These are phyloP conservation scores for Gonatopus flavifemur DNA, from an alignment of 1,140 invertebrate species.

Conservation along the genomic window DNA sequence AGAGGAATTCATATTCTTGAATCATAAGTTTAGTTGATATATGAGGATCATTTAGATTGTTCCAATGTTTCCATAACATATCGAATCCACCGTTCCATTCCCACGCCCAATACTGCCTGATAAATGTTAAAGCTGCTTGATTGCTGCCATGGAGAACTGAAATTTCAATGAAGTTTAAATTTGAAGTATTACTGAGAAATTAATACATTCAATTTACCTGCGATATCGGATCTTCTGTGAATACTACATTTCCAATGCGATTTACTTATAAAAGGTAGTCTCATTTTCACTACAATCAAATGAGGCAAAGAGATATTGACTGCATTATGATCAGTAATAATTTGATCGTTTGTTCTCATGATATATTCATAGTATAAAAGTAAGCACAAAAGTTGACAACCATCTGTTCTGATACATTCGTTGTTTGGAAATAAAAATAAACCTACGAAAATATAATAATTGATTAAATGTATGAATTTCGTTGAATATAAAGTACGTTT, in stretches of 20 bases:
- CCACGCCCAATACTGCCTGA: conserved; percentile 48
- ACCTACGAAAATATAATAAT: conserved; percentile 40
- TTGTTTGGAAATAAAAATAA: conserved; percentile 62
- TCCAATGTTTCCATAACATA: conserved; percentile 35
- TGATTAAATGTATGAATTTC: conserved; percentile 4
- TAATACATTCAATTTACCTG: conserved; percentile 36
- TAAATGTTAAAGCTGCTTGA: conserved; percentile 29
- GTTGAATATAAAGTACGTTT: too few species aligned
- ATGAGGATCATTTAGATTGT: conserved; percentile 26
- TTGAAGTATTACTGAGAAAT: neutral
- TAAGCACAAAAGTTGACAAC: conserved; percentile 53
- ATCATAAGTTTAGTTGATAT: conserved; percentile 48
- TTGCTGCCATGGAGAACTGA: conserved; percentile 35
- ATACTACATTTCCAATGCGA: conserved; percentile 56
- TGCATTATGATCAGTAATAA: conserved; percentile 19
- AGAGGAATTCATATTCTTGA: conserved; percentile 50
- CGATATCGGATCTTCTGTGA: conserved; percentile 42
- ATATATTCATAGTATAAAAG: conserved; percentile 57
- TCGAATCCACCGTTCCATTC: conserved; percentile 54
- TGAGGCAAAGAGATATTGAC: conserved; percentile 58
- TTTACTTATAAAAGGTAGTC: conserved; percentile 55
- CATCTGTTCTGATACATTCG: conserved; percentile 55
- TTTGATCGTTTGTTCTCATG: conserved; percentile 40
- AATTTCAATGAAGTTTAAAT: conserved; percentile 7
- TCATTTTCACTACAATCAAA: conserved; percentile 50